Percentiles rank a stretch among this genome's conserved stretches.
phyloP scores from a whole-genome alignment of 1,140 invertebrate genomes.

The Potamilus streckersoni region DNA sequence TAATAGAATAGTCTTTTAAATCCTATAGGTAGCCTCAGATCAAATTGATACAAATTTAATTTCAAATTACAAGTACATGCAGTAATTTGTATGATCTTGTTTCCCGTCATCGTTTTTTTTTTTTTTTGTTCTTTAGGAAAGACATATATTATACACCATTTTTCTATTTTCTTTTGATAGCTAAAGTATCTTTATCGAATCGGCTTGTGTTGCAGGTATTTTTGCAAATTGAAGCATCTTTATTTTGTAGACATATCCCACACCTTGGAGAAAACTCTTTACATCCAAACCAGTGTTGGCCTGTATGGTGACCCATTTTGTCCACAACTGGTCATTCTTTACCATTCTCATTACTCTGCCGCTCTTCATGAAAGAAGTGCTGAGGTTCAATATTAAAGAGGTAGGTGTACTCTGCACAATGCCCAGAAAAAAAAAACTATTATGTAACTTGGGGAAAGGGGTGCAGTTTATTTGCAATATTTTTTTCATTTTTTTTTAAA shows the following conservation, averaged over 20 bases:
- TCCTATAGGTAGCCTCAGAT: no score
- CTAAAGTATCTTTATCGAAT: no score
- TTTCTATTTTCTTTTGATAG: no score
- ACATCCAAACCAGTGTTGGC: slow-evolving; percentile 88
- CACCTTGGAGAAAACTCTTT: slow-evolving; percentile 80
- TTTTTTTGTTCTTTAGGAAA: no score
- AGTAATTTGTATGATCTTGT: no score
- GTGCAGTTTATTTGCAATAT: no score
- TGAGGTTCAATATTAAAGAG: slow-evolving; percentile 85
- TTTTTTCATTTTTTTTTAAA: neutral
- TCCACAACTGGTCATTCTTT: slow-evolving; percentile 93
- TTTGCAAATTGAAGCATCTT: neutral
- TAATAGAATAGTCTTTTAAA: no score
- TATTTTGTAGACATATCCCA: neutral
- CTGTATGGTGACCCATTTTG: slow-evolving; percentile 83
- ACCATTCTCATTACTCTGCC: slow-evolving; percentile 93
- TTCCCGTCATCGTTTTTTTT: no score
- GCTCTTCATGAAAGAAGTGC: slow-evolving; percentile 92
- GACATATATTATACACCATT: no score
- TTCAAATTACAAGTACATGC: no score
- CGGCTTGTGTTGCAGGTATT: no score
- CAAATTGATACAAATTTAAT: no score
- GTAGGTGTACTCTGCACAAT: slow-evolving; percentile 66
- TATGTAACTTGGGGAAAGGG: neutral
- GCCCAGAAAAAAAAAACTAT: neutral